These are phyloP conservation scores for Drosophila busckii DNA, from an alignment of 1,140 invertebrate genomes.

Conservation along the genomic window DNA sequence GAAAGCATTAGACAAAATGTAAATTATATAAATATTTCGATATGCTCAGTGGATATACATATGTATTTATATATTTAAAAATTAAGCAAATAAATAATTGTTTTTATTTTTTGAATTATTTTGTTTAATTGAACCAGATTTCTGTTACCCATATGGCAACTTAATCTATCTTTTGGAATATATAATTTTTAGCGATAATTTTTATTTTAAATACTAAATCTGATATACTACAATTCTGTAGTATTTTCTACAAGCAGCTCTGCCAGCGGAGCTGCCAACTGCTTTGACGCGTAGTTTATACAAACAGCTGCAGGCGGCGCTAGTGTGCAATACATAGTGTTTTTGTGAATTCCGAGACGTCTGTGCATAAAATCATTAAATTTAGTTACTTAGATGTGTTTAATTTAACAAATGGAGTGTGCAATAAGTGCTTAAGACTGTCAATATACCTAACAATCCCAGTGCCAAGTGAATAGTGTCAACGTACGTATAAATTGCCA, in stretches of 20 bases:
- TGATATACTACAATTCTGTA: too few species aligned
- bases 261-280: slow-evolving; percentile 17
- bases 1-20: too few species aligned
- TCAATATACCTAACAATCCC: slow-evolving; percentile 1
- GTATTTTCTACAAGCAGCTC: slow-evolving; percentile 4
- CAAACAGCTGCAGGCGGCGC: slow-evolving; percentile 38
- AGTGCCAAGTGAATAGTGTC: slow-evolving; percentile 21
- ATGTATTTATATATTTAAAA: too few species aligned
- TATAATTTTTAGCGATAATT: too few species aligned
- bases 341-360: slow-evolving; percentile 51
- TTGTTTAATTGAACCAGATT: too few species aligned
- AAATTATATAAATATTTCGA: too few species aligned
- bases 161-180: too few species aligned
- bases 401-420: slow-evolving; percentile 19
- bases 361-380: slow-evolving; percentile 57
- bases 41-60: too few species aligned
- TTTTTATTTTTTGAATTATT: too few species aligned
- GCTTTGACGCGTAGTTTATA: slow-evolving; percentile 2
- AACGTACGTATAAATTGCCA: slow-evolving; percentile 42
- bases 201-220: too few species aligned
- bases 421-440: slow-evolving; percentile 35
- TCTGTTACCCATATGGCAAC: too few species aligned
- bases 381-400: slow-evolving; percentile 20
- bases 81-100: too few species aligned
- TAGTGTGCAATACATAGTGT: slow-evolving; percentile 40